Percentiles rank a stretch among this genome's conserved stretches.
These are phyloP conservation scores for Celastrina argiolus DNA, from an alignment of 2,888 invertebrate species.

Conservation along the genomic window DNA sequence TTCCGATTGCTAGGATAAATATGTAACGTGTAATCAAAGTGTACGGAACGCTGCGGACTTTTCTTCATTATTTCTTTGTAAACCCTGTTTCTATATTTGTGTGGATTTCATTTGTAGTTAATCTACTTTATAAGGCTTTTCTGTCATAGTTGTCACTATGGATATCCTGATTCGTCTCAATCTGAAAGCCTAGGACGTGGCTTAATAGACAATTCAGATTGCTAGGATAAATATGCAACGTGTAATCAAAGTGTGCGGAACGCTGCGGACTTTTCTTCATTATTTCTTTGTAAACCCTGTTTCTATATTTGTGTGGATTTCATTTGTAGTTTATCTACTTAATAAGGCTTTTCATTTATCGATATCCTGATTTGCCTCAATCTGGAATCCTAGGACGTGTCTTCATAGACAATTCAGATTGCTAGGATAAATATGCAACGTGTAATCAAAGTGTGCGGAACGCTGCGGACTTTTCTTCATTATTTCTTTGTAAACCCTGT, in stretches of 20 bases:
- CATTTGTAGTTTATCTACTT: no score
- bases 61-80: constrained; percentile 5
- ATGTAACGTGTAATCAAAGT: constrained; percentile 15
- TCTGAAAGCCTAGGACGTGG: constrained; percentile 16
- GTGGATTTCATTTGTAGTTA: no score
- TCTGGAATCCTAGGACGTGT: constrained; percentile 15
- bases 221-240: constrained; percentile 17
- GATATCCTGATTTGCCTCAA: constrained; percentile 8
- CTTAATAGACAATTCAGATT: constrained; percentile 2
- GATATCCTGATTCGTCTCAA: constrained; percentile 9
- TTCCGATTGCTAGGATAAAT: constrained; percentile 11
- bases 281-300: background rate
- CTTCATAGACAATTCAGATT: constrained; percentile 5
- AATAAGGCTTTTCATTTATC: no score
- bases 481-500: background rate
- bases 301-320: no score
- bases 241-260: background rate
- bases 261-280: background rate
- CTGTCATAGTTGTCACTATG: no score
- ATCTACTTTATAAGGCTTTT: no score
- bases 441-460: background rate
- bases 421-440: constrained; percentile 17
- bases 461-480: background rate
- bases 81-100: no score
- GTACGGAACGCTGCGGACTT: background rate